These are phyloP conservation scores for Drosophila oshimai DNA, from an alignment of 1,140 invertebrate species.

Conservation along the genomic window DNA sequence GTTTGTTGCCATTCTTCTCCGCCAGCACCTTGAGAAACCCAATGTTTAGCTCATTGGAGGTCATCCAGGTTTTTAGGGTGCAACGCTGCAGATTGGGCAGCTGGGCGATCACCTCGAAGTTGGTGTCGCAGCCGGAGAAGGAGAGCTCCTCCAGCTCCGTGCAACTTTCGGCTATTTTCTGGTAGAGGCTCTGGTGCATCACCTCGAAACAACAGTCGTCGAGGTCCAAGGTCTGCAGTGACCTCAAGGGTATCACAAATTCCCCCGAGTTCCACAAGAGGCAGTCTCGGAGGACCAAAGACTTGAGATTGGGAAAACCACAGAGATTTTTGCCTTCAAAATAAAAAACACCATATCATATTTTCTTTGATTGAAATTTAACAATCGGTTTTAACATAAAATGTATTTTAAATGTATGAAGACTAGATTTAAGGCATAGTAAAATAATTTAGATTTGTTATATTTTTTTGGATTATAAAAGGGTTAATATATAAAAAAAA, in stretches of 20 bases:
- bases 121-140: conserved; percentile 60
- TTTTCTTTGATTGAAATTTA: too few species aligned
- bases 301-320: conserved; percentile 47
- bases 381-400: too few species aligned
- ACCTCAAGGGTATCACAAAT: conserved; percentile 51
- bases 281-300: conserved; percentile 56
- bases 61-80: conserved; percentile 60
- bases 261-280: conserved; percentile 63
- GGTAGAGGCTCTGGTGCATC: conserved; percentile 60
- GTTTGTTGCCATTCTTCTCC: conserved; percentile 37
- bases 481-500: neutral
- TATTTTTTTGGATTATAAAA: too few species aligned
- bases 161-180: conserved; percentile 61
- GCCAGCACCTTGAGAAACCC: conserved; percentile 43
- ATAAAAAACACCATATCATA: too few species aligned
- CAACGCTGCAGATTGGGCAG: conserved; percentile 58
- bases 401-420: too few species aligned
- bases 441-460: too few species aligned
- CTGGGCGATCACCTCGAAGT: conserved; percentile 60
- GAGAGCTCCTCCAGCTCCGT: conserved; percentile 46
- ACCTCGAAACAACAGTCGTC: conserved; percentile 73
- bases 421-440: too few species aligned
- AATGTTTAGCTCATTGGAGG: conserved; percentile 60
- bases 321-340: conserved; percentile 51
- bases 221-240: conserved; percentile 25